phyloP scores from a whole-genome alignment of 37 sponge, comb jelly and placozoan genomes.

The Hexactinellida sp. region DNA sequence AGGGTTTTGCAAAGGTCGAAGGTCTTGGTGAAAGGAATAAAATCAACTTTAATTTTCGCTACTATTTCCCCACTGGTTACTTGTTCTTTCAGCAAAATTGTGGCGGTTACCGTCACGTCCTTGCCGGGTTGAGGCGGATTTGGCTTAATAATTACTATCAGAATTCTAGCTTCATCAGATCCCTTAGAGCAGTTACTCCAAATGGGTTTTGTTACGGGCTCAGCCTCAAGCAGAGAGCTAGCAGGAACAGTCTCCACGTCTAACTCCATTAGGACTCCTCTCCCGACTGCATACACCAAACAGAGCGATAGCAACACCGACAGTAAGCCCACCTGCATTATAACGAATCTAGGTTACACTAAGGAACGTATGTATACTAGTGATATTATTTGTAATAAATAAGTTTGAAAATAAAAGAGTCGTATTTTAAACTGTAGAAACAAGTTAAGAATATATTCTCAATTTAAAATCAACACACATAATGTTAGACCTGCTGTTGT shows the following conservation, averaged over 20 bases:
- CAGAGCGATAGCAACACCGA: background rate
- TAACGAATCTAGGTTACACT: background rate
- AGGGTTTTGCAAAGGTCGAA: background rate
- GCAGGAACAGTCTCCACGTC: background rate
- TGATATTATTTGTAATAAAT: background rate
- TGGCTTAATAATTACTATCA: background rate
- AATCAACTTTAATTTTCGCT: background rate
- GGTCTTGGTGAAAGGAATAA: background rate
- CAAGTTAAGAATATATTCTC: background rate
- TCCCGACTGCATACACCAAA: background rate
- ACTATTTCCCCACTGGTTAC: conserved; percentile 2
- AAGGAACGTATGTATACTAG: background rate
- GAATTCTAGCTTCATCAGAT: background rate
- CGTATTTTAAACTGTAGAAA: background rate
- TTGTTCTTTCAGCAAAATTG: background rate
- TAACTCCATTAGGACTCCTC: background rate
- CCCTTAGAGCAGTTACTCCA: background rate
- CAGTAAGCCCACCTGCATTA: background rate
- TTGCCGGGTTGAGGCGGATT: background rate
- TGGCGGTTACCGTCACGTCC: background rate
- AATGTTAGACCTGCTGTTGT: too few relatives aligned
- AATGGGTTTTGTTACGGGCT: background rate
- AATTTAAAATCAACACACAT: background rate
- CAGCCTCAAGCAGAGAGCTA: background rate
- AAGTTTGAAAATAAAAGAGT: background rate